phyloP scores from a whole-genome alignment of 2,113 vertebrate genomes.

The Xenopus borealis region DNA sequence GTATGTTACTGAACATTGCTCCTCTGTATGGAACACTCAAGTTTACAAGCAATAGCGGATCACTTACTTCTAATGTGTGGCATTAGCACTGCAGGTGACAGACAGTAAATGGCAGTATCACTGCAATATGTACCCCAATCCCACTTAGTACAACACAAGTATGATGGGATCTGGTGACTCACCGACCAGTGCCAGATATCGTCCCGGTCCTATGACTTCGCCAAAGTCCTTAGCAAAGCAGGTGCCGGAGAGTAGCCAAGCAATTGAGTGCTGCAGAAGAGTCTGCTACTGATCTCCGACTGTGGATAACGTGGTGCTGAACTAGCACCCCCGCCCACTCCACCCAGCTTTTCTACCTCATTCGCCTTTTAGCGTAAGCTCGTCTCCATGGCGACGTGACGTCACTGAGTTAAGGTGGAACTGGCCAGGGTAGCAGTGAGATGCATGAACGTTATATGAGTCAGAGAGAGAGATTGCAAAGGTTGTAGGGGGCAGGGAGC shows the following conservation, averaged over 20 bases:
- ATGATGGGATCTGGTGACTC: not conserved
- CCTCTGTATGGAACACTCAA: too few relatives aligned
- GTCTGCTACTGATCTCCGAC: constrained; percentile 61
- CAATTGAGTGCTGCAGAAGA: not conserved
- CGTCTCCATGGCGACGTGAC: constrained; percentile 81
- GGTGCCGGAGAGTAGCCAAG: not conserved
- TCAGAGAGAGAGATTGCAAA: not conserved
- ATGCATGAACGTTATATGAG: not conserved
- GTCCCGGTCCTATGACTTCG: too few relatives aligned
- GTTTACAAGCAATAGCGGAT: too few relatives aligned
- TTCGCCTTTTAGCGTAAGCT: constrained; percentile 72
- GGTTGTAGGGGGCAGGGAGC: not conserved
- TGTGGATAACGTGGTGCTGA: constrained; percentile 72
- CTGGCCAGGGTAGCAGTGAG: constrained; percentile 11
- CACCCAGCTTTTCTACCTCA: constrained; percentile 69
- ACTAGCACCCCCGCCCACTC: constrained; percentile 51
- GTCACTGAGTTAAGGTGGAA: constrained; percentile 72
- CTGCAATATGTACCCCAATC: too few relatives aligned
- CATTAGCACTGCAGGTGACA: too few relatives aligned
- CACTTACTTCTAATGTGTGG: too few relatives aligned
- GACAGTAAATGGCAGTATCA: too few relatives aligned
- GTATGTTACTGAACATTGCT: too few relatives aligned
- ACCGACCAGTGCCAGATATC: not conserved
- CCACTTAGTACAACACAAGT: too few relatives aligned
- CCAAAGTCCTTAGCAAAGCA: not conserved